phyloP scores from a whole-genome alignment of 2,797 vertebrate genomes.

The Acanthurus leucopareius region DNA sequence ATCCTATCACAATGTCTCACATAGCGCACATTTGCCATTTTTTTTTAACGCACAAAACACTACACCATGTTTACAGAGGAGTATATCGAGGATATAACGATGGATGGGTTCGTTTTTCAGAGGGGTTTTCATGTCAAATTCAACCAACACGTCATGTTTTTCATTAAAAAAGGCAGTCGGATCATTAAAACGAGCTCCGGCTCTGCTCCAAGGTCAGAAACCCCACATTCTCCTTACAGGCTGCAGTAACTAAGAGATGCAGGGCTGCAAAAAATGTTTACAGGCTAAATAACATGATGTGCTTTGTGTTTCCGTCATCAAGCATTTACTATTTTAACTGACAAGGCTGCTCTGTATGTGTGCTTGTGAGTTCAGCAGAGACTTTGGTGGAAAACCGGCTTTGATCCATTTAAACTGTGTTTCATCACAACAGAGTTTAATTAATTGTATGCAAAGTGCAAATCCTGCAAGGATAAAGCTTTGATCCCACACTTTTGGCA shows the following conservation, averaged over 20 bases:
- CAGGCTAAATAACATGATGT: not conserved
- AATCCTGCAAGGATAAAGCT: slow-evolving; percentile 58
- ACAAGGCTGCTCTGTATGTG: not conserved
- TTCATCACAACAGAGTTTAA: not conserved
- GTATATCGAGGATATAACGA: slow-evolving; percentile 12
- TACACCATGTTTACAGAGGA: slow-evolving; percentile 6
- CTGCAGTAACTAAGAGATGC: slow-evolving; percentile 4
- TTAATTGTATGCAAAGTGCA: slow-evolving; percentile 38
- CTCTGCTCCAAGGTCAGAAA: not conserved
- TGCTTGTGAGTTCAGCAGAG: not conserved
- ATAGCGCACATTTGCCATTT: slow-evolving; percentile 22
- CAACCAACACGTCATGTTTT: not conserved
- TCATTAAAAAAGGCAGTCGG: slow-evolving; percentile 18
- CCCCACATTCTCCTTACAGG: slow-evolving; percentile 4
- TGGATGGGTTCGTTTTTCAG: slow-evolving; percentile 24
- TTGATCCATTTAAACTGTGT: slow-evolving; percentile 5
- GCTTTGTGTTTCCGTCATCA: slow-evolving; percentile 10
- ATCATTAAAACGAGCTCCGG: not conserved
- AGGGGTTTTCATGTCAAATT: slow-evolving; percentile 8
- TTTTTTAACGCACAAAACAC: slow-evolving; percentile 33
- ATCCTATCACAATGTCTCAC: slow-evolving; percentile 38
- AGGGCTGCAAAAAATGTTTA: slow-evolving; percentile 9
- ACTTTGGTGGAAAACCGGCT: slow-evolving; percentile 16
- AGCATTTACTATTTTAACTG: not conserved
- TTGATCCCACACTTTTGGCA: slow-evolving; percentile 69